Percentiles rank a stretch among this genome's conserved stretches.
Conservation (phyloP, 2,797 vertebrate species). For the Bradypodion pumilum region DNA sequence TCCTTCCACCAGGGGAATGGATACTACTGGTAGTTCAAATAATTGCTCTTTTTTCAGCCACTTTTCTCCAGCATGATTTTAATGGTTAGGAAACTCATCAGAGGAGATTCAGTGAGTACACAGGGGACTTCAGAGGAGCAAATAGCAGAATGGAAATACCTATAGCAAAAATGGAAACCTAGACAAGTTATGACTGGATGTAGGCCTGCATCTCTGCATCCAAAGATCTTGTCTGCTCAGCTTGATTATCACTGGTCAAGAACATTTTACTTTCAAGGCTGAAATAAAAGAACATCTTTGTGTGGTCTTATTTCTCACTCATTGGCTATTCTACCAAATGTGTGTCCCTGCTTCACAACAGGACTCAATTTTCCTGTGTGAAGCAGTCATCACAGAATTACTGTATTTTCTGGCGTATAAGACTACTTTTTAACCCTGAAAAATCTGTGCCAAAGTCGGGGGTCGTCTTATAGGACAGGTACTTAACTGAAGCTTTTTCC, state of each 20-base stretch:
- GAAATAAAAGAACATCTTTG: background rate
- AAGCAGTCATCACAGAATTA: background rate
- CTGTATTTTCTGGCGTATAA: too few species aligned
- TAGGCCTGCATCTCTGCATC: background rate
- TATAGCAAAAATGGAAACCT: background rate
- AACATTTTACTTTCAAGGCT: background rate
- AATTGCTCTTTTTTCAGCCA: background rate
- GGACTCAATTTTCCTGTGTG: background rate
- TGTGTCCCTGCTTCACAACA: too few species aligned
- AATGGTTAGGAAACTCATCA: background rate
- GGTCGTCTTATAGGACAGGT: too few species aligned
- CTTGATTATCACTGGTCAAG: background rate
- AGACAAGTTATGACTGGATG: background rate
- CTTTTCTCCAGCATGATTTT: too few species aligned
- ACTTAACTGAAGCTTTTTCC: too few species aligned
- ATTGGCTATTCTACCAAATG: background rate
- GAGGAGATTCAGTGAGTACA: background rate
- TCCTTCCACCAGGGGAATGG: too few species aligned
- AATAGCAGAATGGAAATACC: background rate
- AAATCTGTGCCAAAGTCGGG: too few species aligned
- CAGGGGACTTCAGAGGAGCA: background rate
- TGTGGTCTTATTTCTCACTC: background rate
- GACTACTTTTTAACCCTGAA: too few species aligned
- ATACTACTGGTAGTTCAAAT: background rate
- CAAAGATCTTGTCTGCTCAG: background rate